Conservation (phyloP, 92 coral and sea anemone species). For the Chrysogorgia sp. region DNA sequence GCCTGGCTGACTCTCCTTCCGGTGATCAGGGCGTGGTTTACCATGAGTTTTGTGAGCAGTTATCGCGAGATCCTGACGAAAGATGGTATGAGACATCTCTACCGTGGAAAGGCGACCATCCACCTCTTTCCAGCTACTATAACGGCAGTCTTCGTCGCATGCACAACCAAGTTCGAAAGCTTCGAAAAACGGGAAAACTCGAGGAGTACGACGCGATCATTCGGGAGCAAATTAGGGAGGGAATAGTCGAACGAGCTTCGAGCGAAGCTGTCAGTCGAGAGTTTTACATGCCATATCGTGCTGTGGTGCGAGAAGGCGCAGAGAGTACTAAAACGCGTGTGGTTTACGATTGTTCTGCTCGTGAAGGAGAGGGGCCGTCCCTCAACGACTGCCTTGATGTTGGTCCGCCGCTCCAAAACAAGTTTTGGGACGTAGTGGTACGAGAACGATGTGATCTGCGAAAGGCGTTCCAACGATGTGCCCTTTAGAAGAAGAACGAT, state of each 20-base stretch:
- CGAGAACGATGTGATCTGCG: no score
- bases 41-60: slow-evolving; percentile 37
- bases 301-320: background rate
- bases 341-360: no score
- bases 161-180: slow-evolving; percentile 34
- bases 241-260: no score
- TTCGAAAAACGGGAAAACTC: slow-evolving; percentile 19
- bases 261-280: slow-evolving; percentile 3
- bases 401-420: no score
- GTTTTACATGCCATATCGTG: slow-evolving; percentile 7
- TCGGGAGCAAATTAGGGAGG: no score
- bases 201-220: slow-evolving; percentile 18
- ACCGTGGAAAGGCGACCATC: slow-evolving; percentile 46
- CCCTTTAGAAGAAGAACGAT: no score
- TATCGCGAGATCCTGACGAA: slow-evolving; percentile 3
- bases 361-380: no score
- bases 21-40: slow-evolving; percentile 45
- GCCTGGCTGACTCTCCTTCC: slow-evolving; percentile 37
- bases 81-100: slow-evolving; percentile 41
- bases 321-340: no score
- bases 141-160: slow-evolving; percentile 46
- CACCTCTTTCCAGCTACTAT: slow-evolving; percentile 16
- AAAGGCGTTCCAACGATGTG: no score
- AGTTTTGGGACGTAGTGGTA: no score
- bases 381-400: no score